phyloP scores from a whole-genome alignment of 2,797 vertebrate genomes.

The Leptodon cayanensis region DNA sequence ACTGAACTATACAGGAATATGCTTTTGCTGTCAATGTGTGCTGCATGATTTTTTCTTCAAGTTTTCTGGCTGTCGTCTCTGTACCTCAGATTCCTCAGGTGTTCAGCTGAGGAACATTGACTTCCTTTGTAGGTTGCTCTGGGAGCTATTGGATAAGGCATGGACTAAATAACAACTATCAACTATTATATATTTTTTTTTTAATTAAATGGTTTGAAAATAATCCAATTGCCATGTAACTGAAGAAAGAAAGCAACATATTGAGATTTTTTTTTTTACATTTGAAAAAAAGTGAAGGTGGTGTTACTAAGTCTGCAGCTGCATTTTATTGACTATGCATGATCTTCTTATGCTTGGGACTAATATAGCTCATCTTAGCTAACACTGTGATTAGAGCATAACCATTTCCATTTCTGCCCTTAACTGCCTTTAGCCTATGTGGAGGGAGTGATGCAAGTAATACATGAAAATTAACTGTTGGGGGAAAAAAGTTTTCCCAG shows the following conservation, averaged over 20 bases:
- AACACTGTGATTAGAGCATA: neutral
- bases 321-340: neutral
- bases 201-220: slow-evolving; percentile 9
- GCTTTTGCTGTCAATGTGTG: neutral
- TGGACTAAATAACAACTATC: neutral
- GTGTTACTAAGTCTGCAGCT: neutral
- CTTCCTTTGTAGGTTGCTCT: neutral
- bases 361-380: neutral
- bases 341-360: neutral
- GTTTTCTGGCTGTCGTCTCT: neutral
- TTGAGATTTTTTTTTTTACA: neutral
- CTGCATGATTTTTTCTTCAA: neutral
- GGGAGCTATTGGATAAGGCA: neutral
- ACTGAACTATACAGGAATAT: neutral
- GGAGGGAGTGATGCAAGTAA: neutral
- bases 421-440: neutral
- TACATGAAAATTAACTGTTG: neutral
- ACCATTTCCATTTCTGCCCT: neutral
- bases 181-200: neutral
- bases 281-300: neutral
- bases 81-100: neutral
- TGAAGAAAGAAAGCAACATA: neutral
- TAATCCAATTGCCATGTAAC: neutral
- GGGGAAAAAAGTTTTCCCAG: neutral
- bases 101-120: neutral